Base-by-base conservation (phyloP, 2,888 invertebrate genomes). In the Phaedon cochleariae region DNA sequence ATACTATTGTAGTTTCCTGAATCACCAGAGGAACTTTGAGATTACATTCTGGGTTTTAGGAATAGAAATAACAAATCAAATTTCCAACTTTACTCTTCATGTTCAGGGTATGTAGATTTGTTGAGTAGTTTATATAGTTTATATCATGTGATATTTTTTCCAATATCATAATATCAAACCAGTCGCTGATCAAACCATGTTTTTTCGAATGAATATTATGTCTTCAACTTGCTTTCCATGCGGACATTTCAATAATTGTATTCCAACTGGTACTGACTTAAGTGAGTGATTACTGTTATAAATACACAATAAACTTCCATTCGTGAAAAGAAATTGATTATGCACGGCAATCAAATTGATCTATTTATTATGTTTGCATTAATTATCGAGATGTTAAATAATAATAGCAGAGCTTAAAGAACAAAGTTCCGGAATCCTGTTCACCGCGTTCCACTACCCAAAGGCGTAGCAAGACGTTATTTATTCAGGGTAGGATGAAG, bases 361-460 rank as follows among this genome's bases (percentile, higher is more conserved):
- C 45, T 29, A 57, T 45, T 41, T 41, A 41, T 41, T 41, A 15
- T 41, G 10, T 41, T 46, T 57, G 55, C 41, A 34, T 48, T 64
- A 59, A 64, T 64, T 53, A 63, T 63, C 57, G 52, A 66, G 62
- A 63, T 66, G 59, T 62, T 62, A 48, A 63, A 53, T 64, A 48
- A 41, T 41, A 41, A 41, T 41, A n/a, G 1, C 41, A 41, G 41
- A 41, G 41, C 41, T 41, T 48, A 64, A 59, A 64, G 60, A 67
- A 52, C 58, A 52, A 17, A 63, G 67, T 67, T 67, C 67, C 67
- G 63, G 67, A 67, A 67, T 63, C 67, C 60, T 58, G 67, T 57
- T 62, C 51, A 55, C 48, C 18, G 62, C 54, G 54, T 57, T 57
- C 57, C 57, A 57, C 45, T 15, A n/a, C 3, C 12, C 41, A 41